Evolutionary conservation across 1,140 invertebrate genomes (phyloP), one percentile per base, ranked within the genome.

Genomic region (Centruroides sculpturatus): DNA sequence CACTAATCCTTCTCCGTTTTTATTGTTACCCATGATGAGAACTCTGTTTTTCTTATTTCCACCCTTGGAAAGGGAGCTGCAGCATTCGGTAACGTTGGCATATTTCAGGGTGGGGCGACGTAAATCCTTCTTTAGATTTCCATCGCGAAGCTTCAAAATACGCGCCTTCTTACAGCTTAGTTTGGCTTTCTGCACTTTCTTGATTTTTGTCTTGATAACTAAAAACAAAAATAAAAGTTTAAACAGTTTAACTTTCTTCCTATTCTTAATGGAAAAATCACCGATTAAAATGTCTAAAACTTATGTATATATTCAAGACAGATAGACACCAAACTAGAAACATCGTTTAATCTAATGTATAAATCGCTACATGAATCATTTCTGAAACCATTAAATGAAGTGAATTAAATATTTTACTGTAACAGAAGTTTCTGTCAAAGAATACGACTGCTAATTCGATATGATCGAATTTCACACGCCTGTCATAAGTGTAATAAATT

Each of bases 11-110:
- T 71, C 66, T 5, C 71, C 72, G 12, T 66, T 62, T 12, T 68
- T 69, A 41, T 41, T 41, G 55, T 70, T 66, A 11, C 78, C 79
- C 79, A 81, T 80, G 35, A 80, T 72, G 35, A 80, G 73, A 64
- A 75, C 79, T 59, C 66, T 67, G 7, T 61, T 58, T 52, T 68
- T 62, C 50, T 68, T 66, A 10, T 67, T 68, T 47, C 61, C 64
- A 23, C 64, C 66, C 50, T 69, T 66, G 57, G 70, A 59, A 36
- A 67, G 61, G 8, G 68, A 65, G 23, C 71, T 69, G 60, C 74
- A 76, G 65, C 78, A 79, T 4, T 66, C 59, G 12, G 74, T 72
- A 35, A 73, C 72, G 53, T 71, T 69, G 52, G 73, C 71, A 49
- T 78, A 69, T 34, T 67, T 62, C 6, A 78, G 67, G 1, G 66